Evolutionary conservation across 2,113 vertebrate species (phyloP), one percentile per base, ranked within the genome.

Genomic region (Sus scrofa): DNA sequence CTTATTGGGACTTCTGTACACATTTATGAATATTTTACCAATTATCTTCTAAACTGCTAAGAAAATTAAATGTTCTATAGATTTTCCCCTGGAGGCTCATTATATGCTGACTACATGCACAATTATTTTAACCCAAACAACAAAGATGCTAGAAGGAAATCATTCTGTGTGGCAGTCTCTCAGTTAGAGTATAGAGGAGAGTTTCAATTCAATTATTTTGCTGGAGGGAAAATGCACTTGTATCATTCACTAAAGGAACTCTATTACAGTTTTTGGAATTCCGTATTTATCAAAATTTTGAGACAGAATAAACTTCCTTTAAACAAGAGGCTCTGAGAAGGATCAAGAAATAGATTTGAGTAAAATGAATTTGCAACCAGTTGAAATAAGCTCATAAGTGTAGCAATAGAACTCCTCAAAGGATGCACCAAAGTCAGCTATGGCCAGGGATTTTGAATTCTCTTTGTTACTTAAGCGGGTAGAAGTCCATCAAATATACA

Each of bases 291-390:
- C 50, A 92, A 91, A 87, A 18, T 2, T 60, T 70, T 37, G 30
- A n/a, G 78, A 71, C 7, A 79, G 84, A 86, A 82, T 68, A 68
- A 71, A 89, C 58, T 68, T 62, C 58, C 37, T 86, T 60, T 18
- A 83, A 90, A 88, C 3, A 60, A 63, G 82, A 95, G 20, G 85
- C 20, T 92, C 26, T 71, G 19, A 71, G 85, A 96, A 94, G 16
- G 44, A 77, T 94, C 65, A 70, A 37, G 75, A 79, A 95, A 83
- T 58, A 58, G 50, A 54, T 79, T 24, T 62, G 70, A 82, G 16
- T 8, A 79, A 30, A 95, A 97, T 95, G 88, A 97, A 96, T 94
- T 93, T 81, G 89, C 94, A 92, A 82, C 27, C 74, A 94, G 54
- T 22, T 65, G 39, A 94, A 96, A 89, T 81, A 37, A 86, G 44